Evolutionary conservation across 1,140 invertebrate species (phyloP).

Genomic region (Zaprionus africanus): DNA sequence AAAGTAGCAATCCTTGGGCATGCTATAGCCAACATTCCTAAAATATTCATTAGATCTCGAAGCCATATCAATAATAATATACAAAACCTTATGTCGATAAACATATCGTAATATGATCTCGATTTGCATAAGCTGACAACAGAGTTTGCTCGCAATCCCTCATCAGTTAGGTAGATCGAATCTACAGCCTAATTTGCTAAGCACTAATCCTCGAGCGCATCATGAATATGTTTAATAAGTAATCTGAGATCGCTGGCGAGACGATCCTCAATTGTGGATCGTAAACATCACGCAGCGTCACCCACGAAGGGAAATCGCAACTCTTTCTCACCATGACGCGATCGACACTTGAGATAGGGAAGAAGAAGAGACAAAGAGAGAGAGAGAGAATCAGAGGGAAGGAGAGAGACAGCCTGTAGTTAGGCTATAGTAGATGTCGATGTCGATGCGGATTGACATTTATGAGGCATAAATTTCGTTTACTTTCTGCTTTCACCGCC

Average conservation of each 20-base stretch:
- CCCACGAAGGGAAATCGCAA: background rate
- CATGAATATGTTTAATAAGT: conserved; percentile 1
- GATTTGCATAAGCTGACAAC: background rate
- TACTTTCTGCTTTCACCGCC: conserved; percentile 60
- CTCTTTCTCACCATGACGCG: background rate
- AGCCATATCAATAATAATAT: background rate
- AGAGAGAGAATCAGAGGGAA: conserved; percentile 12
- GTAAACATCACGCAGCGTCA: conserved; percentile 1
- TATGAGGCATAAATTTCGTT: conserved; percentile 75
- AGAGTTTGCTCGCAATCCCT: background rate
- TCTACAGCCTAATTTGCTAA: background rate
- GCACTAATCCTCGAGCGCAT: background rate
- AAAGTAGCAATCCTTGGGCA: too few species aligned
- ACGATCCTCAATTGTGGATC: background rate
- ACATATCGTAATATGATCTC: background rate
- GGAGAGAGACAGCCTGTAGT: conserved; percentile 13
- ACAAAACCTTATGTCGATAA: background rate
- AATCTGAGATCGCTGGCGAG: background rate
- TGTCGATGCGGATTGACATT: conserved; percentile 62
- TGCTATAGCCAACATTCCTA: too few species aligned
- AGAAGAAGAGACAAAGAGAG: background rate
- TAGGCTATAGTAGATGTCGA: conserved; percentile 29
- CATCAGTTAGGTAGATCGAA: background rate
- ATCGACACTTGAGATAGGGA: conserved; percentile 13
- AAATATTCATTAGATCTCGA: background rate